These are phyloP conservation scores for Lacanobia wlatinum DNA, from an alignment of 2,888 invertebrate species.

Conservation along the genomic window DNA sequence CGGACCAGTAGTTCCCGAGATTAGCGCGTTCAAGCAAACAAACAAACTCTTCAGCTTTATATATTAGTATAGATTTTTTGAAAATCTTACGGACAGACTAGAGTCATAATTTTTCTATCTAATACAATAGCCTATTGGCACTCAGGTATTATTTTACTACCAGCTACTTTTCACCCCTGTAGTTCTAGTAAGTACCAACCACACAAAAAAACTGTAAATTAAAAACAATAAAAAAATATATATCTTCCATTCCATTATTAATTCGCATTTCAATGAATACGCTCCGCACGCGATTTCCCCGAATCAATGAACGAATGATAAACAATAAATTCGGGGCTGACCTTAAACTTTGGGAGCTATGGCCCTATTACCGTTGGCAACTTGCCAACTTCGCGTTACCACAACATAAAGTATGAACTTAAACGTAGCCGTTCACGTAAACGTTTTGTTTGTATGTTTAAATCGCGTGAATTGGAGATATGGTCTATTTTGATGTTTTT, in stretches of 20 bases:
- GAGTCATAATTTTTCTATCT: too few relatives aligned
- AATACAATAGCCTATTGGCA: too few relatives aligned
- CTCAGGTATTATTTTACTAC: too few relatives aligned
- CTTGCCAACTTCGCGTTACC: slow-evolving; percentile 57
- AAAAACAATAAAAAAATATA: too few relatives aligned
- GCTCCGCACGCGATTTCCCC: slow-evolving; percentile 49
- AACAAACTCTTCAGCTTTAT: too few relatives aligned
- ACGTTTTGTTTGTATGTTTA: slow-evolving; percentile 50
- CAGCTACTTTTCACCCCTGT: too few relatives aligned
- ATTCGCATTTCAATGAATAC: slow-evolving; percentile 37
- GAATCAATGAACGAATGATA: slow-evolving; percentile 60
- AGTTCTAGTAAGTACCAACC: too few relatives aligned
- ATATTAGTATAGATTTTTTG: too few relatives aligned
- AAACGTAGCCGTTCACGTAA: slow-evolving; percentile 51
- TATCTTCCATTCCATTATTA: not conserved
- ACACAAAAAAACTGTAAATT: too few relatives aligned
- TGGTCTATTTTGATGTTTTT: slow-evolving; percentile 13
- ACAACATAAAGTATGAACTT: slow-evolving; percentile 60
- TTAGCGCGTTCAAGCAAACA: too few relatives aligned
- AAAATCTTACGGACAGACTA: too few relatives aligned
- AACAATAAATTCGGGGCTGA: slow-evolving; percentile 60
- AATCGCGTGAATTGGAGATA: slow-evolving; percentile 35
- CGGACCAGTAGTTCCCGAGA: too few relatives aligned
- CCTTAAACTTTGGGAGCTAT: slow-evolving; percentile 67
- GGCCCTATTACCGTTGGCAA: slow-evolving; percentile 61